Base-by-base conservation (phyloP, 2,888 invertebrate species). In the Tipula confusa region DNA sequence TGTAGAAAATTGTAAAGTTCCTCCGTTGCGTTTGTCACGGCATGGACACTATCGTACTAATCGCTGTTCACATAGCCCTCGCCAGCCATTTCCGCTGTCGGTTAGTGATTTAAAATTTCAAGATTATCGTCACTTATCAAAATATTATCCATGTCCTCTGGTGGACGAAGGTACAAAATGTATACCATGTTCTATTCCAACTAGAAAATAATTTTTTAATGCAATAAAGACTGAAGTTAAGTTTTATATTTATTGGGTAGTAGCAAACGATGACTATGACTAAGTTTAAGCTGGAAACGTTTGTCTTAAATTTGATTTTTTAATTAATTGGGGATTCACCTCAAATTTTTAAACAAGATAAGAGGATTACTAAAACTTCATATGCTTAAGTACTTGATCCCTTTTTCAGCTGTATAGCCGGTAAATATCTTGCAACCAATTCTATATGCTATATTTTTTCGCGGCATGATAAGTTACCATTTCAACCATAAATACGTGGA, bases 11-110 rank as follows among this genome's bases (percentile, higher is more conserved):
- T 31, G n/a, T 24, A 82, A 83, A 31, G 33, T 48, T 13, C 83
- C 83, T 29, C 82, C 84, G 79, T 38, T 84, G 33, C 29, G n/a
- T 36, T 80, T 84, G 36, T 31, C 83, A 79, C 48, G 84, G 64
- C 7, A 11, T n/a, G 18, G 28, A 2, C 18, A 64, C 11, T 64
- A 9, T 24, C 18, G 24, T 43, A 9, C 0, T 6, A 43, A 43
- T 43, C 43, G 43, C 2, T 7, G 1, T 24, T 11, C 64, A 64
- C 64, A 64, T 0, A 64, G 64, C 3, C 64, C 64, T 7, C 64
- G 64, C 7, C 6, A 64, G 2, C 64, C 64, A 64, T 64, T 64
- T 64, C 64, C 64, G 2, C 11, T 64, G 24, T 18, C 64, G 24
- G 64, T 64, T 9, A 64, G 6, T 64, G 64, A 64, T 64, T 64